A percentile compares a stretch with the other conserved stretches of the same genome.
phyloP scores from a whole-genome alignment of 2,888 invertebrate species.

The Xanthia icteritia region DNA sequence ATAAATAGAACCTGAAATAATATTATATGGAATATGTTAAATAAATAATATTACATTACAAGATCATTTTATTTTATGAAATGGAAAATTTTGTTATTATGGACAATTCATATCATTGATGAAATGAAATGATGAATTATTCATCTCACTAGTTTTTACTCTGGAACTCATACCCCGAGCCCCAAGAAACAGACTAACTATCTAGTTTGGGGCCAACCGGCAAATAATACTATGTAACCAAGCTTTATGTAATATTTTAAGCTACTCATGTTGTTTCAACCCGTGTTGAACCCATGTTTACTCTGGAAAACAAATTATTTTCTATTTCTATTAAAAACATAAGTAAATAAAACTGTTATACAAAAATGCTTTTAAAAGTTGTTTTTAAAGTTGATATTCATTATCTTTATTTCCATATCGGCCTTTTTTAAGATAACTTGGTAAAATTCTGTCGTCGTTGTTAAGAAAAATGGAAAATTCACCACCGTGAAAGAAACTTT shows the following conservation, averaged over 20 bases:
- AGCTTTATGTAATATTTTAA: neutral
- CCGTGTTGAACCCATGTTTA: too few relatives aligned
- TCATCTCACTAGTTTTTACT: neutral
- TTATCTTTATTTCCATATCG: constrained; percentile 17
- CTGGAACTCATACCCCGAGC: neutral
- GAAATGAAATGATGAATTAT: neutral
- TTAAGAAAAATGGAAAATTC: constrained; percentile 30
- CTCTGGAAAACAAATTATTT: too few relatives aligned
- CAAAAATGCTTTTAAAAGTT: neutral
- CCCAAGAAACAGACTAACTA: neutral
- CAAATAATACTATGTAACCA: neutral
- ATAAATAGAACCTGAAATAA: neutral
- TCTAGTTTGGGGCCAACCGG: neutral
- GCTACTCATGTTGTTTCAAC: neutral
- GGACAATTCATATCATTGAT: neutral
- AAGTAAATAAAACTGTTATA: neutral
- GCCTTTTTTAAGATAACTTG: constrained; percentile 11
- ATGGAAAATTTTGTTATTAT: neutral
- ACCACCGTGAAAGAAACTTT: constrained; percentile 29
- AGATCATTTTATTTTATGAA: neutral
- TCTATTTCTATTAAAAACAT: neutral
- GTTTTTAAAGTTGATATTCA: neutral
- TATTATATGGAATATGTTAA: neutral
- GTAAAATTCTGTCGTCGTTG: constrained; percentile 9
- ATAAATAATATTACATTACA: neutral